Evolutionary conservation across 1,140 invertebrate species (phyloP), one percentile per base, ranked within the genome.

Genomic region (Acromyrmex heyeri): DNA sequence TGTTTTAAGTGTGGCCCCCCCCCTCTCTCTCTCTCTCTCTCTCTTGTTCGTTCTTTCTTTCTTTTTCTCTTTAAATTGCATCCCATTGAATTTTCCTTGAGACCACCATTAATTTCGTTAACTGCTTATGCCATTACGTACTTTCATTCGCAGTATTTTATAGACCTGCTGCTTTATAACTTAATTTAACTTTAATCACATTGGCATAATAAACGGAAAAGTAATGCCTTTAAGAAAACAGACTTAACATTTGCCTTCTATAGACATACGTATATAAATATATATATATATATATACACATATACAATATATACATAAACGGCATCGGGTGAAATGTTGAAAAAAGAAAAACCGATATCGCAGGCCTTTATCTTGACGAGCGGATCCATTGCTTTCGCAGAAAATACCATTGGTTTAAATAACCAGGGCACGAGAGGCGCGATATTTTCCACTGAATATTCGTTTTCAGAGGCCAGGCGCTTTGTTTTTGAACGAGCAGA

Each of bases 361-460:
- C 38, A 30, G 38, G 16, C 69, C 27, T 61, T 75, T 75, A 75
- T 83, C 79, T 83, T 75, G 55, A 83, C 69, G 55, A 48, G 55
- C 55, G 55, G 79, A 82, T 82, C 55, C n/a, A 82, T 86, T 59
- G 73, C 61, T 76, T 38, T 76, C 24, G 55, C 48, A 34, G 85
- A 81, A 67, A 81, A 69, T 81, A 67, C 65, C 64, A 24, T 59
- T 62, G 62, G 55, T 79, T 81, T 83, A 83, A 83, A 83, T 83
- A 83, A 75, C 69, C 69, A 57, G 69, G 38, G 69, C 53, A 50
- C 61, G 76, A 14, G 76, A 79, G 44, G 79, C 79, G 79, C 69
- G 79, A 83, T 83, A 83, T 83, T 83, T 83, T 83, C 78, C 57
- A 83, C 69, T 61, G 79, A 75, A 73, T 83, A 83, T 83, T 83